These are phyloP conservation scores for Phalacrocorax carbo DNA, from an alignment of 2,113 vertebrate species.

Conservation along the genomic window DNA sequence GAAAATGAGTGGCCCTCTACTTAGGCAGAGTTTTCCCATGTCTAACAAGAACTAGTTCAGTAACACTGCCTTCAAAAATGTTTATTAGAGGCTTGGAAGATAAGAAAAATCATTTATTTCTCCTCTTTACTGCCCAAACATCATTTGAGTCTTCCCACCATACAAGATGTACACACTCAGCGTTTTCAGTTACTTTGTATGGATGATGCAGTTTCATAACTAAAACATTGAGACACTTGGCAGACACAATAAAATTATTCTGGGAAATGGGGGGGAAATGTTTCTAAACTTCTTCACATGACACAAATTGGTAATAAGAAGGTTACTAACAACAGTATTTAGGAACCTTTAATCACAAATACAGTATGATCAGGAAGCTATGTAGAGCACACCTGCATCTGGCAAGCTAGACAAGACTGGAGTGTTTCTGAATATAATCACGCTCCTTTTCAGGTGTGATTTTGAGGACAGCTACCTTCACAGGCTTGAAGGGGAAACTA, in stretches of 20 bases:
- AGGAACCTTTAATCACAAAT: slow-evolving; percentile 76
- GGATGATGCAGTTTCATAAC: not conserved
- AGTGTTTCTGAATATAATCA: not conserved
- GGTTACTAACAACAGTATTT: slow-evolving; percentile 45
- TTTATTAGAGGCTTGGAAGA: not conserved
- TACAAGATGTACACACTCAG: not conserved
- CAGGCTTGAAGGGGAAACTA: not conserved
- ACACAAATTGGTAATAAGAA: slow-evolving; percentile 76
- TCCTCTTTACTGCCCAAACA: not conserved
- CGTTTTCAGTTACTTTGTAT: not conserved
- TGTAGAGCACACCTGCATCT: slow-evolving; percentile 67
- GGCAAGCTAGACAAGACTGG: slow-evolving; percentile 16
- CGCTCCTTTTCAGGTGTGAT: slow-evolving; percentile 1
- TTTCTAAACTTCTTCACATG: slow-evolving; percentile 59
- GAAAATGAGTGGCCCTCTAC: not conserved
- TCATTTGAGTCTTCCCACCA: not conserved
- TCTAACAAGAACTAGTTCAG: slow-evolving; percentile 6
- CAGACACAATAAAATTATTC: not conserved
- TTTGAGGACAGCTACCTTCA: not conserved
- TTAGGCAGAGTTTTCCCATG: not conserved
- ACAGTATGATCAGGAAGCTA: slow-evolving; percentile 55
- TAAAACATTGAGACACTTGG: slow-evolving; percentile 4
- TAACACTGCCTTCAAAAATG: not conserved
- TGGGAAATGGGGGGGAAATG: not conserved
- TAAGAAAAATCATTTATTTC: not conserved